Evolutionary conservation across 2,797 vertebrate species (phyloP).

Genomic region (Sebastes kiyomatsui): DNA sequence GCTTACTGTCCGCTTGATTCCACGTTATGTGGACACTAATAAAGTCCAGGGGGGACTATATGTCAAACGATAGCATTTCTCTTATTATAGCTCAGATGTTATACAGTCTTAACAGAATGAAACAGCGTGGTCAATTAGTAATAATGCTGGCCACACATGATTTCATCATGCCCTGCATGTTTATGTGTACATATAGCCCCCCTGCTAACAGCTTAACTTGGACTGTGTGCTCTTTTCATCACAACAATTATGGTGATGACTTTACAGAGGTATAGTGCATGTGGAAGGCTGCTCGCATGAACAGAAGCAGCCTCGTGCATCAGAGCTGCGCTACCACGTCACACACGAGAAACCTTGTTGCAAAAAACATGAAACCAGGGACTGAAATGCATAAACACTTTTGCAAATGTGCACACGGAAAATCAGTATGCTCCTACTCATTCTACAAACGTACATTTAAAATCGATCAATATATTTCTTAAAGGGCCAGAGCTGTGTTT

Average conservation of each 20-base stretch:
- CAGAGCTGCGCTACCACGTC: neutral
- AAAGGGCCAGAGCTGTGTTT: neutral
- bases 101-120: neutral
- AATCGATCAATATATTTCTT: neutral
- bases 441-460: neutral
- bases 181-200: neutral
- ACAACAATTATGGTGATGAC: constrained; percentile 8
- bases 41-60: neutral
- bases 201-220: neutral
- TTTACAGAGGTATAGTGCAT: neutral
- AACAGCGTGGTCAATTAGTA: neutral
- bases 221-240: constrained; percentile 3
- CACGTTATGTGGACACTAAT: neutral
- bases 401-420: neutral
- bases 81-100: neutral
- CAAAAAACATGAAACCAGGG: neutral
- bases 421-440: neutral
- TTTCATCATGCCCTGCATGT: neutral
- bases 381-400: neutral
- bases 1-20: neutral
- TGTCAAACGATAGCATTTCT: neutral
- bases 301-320: neutral
- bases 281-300: constrained; percentile 5
- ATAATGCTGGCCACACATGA: neutral
- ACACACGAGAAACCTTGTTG: neutral